phyloP scores from a whole-genome alignment of 2,888 invertebrate genomes.

The Graphium colonna region DNA sequence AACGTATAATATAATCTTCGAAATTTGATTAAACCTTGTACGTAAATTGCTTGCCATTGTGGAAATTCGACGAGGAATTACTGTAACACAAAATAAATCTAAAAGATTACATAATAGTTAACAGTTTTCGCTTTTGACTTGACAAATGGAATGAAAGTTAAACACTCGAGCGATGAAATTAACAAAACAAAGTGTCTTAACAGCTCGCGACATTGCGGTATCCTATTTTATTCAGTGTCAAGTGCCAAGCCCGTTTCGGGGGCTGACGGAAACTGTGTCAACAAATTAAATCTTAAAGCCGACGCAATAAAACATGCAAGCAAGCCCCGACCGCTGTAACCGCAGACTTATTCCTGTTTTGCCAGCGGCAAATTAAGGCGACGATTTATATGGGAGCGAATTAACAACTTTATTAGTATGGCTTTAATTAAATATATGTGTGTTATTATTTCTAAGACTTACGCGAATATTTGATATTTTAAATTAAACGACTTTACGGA shows the following conservation, averaged over 20 bases:
- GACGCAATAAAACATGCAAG: conserved; percentile 8
- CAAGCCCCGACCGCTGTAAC: not conserved
- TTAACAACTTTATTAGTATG: not conserved
- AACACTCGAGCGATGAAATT: conserved; percentile 1
- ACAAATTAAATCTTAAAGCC: conserved; percentile 12
- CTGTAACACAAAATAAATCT: too few species aligned
- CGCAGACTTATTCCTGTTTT: not conserved
- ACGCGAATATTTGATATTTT: too few species aligned
- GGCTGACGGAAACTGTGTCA: conserved; percentile 9
- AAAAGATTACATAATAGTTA: too few species aligned
- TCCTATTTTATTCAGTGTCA: conserved; percentile 9
- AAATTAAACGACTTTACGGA: too few species aligned
- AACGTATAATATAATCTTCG: too few species aligned
- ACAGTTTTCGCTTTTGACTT: not conserved
- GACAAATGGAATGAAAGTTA: not conserved
- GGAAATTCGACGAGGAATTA: too few species aligned
- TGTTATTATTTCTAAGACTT: too few species aligned
- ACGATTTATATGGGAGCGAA: not conserved
- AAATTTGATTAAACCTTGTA: too few species aligned
- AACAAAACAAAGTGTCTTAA: conserved; percentile 7
- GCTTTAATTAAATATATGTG: not conserved
- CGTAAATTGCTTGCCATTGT: too few species aligned
- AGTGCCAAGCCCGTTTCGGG: conserved; percentile 6
- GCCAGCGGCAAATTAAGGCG: not conserved
- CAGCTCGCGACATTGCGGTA: conserved; percentile 3